Evolutionary conservation across 2,888 invertebrate species (phyloP).

Genomic region (Scaptomyza flava): DNA sequence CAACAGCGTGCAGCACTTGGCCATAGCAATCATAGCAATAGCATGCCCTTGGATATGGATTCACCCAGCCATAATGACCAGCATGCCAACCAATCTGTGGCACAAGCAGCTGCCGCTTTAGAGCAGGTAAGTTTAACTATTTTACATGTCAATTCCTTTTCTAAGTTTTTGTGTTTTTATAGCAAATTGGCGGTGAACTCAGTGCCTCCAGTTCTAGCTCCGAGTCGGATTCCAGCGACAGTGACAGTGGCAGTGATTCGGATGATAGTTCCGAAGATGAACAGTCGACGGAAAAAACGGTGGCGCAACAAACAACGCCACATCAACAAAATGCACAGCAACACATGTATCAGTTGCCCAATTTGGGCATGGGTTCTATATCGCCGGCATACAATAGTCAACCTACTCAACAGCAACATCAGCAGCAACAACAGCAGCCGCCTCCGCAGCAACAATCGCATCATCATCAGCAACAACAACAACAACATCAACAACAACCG

Average conservation of each 20-base stretch:
- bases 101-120: constrained; percentile 79
- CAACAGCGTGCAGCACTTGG: constrained; percentile 50
- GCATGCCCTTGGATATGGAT: constrained; percentile 63
- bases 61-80: constrained; percentile 67
- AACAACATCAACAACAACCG: constrained; percentile 49
- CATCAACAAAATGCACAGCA: constrained; percentile 34
- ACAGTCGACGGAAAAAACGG: constrained; percentile 54
- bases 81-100: constrained; percentile 75
- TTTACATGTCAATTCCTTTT: background rate
- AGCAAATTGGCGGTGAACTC: constrained; percentile 83
- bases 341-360: constrained; percentile 77
- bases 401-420: constrained; percentile 38
- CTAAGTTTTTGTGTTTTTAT: constrained; percentile 19
- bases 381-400: constrained; percentile 59
- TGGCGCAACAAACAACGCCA: constrained; percentile 36
- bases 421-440: constrained; percentile 48
- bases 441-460: constrained; percentile 37
- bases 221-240: constrained; percentile 83
- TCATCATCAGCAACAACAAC: constrained; percentile 41
- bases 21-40: constrained; percentile 63
- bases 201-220: constrained; percentile 84
- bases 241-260: constrained; percentile 83
- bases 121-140: constrained; percentile 72
- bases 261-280: constrained; percentile 83
- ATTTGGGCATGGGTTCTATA: constrained; percentile 73